Base-by-base conservation (phyloP, 1,140 invertebrate genomes). In the Tyrophagus putrescentiae region DNA sequence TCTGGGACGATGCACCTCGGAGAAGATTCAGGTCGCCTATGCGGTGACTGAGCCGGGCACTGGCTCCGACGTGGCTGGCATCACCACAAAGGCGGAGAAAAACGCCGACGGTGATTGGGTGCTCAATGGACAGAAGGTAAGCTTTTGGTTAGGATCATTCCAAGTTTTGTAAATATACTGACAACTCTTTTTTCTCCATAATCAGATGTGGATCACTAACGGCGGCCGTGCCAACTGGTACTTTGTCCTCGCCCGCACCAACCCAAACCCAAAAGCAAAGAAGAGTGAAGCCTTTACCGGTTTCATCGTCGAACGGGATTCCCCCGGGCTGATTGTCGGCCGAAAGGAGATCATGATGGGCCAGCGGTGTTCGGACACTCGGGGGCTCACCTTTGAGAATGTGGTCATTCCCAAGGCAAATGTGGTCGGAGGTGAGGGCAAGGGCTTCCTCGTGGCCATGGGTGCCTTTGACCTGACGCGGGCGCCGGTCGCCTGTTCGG, bases 181-280 rank as follows among this genome's bases (percentile, higher is more conserved):
- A n/a, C n/a, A n/a, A n/a, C n/a, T n/a, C n/a, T n/a, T n/a, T n/a
- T n/a, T n/a, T n/a, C n/a, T n/a, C n/a, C n/a, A n/a, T n/a, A n/a
- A n/a, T n/a, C n/a, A n/a, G 75, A 97, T 97, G 94, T 98, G 94
- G 94, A 98, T 98, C 65, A 98, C 93, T 39, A 95, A 96, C 71
- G 92, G 88, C 32, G 92, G 92, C 29, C 82, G 90, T 33, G 93
- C 94, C 29, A 93, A 89, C 71, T 98, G 92, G 92, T 80, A 92
- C 69, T 97, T 97, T 70, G 84, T 98, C 16, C 74, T 98, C 54
- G 89, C 93, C 0, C 78, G 91, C 64, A 93, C 91, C 0, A 83
- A 91, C 73, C 79, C 87, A 2, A 89, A 97, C 72, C 91, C 91
- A n/a, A 95, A 95, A 74, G 77, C 78, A 57, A 81, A 91, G 25